Percentiles rank a stretch among this genome's conserved stretches.
These are phyloP conservation scores for Rachycentron canadum DNA, from an alignment of 2,797 vertebrate species.

Conservation along the genomic window DNA sequence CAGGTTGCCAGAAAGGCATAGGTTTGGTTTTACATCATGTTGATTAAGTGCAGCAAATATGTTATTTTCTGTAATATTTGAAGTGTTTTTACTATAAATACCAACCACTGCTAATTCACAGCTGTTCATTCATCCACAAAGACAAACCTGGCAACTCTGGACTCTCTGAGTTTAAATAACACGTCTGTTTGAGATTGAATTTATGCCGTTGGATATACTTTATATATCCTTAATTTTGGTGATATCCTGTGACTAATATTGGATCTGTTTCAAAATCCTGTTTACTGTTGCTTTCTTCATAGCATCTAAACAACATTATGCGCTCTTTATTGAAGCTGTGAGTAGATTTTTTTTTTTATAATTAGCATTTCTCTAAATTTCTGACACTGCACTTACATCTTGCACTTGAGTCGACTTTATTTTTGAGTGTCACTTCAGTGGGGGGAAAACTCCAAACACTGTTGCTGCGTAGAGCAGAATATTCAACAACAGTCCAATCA, in stretches of 20 bases:
- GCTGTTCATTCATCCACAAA: too few relatives aligned
- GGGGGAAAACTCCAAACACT: not conserved
- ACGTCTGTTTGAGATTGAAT: not conserved
- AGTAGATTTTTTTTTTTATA: not conserved
- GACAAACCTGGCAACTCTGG: too few relatives aligned
- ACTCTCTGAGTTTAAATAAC: not conserved
- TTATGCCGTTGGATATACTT: not conserved
- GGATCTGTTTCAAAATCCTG: not conserved
- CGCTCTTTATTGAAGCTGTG: not conserved
- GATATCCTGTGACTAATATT: not conserved
- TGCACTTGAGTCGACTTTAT: conserved; percentile 1
- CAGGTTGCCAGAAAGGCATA: not conserved
- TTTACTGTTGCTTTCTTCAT: not conserved
- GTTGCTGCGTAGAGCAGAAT: not conserved
- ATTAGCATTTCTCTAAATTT: not conserved
- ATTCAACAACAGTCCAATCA: conserved; percentile 26
- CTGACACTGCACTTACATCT: not conserved
- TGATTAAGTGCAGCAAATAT: too few relatives aligned
- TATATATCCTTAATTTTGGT: not conserved
- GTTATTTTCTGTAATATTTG: not conserved
- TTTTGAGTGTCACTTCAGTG: conserved; percentile 7
- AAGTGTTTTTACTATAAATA: too few relatives aligned
- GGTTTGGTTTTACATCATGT: not conserved
- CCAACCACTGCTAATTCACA: too few relatives aligned
- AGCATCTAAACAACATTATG: not conserved